Percentiles rank a stretch among this genome's conserved stretches.
These are phyloP conservation scores for Bugula neritina DNA, from an alignment of 2,888 invertebrate species.

Conservation along the genomic window DNA sequence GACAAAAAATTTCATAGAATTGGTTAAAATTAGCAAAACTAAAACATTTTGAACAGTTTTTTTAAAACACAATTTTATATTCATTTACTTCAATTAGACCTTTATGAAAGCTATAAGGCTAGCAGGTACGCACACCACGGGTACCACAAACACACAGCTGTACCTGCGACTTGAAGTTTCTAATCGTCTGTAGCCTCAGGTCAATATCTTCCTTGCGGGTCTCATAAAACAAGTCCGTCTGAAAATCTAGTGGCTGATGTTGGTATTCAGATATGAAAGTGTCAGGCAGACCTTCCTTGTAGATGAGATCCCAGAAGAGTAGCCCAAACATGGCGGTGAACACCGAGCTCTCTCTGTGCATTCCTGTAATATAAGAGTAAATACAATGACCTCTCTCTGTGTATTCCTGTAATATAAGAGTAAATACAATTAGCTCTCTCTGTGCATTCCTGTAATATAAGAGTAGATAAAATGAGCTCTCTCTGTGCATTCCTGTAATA, in stretches of 20 bases:
- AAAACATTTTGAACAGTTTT: too few species aligned
- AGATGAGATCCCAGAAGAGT: conserved; percentile 76
- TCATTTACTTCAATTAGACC: too few species aligned
- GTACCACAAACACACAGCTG: too few species aligned
- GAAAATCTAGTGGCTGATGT: conserved; percentile 67
- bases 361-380: conserved; percentile 54
- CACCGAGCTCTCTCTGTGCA: conserved; percentile 69
- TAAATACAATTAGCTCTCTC: neutral
- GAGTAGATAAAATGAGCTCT: conserved; percentile 3
- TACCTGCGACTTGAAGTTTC: conserved; percentile 35
- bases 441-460: neutral
- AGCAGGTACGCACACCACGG: too few species aligned
- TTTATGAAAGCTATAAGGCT: too few species aligned
- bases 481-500: too few species aligned
- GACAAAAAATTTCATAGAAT: too few species aligned
- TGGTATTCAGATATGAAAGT: conserved; percentile 66
- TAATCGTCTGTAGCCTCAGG: conserved; percentile 53
- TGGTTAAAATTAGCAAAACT: too few species aligned
- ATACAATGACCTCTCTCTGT: conserved; percentile 67
- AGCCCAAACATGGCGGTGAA: conserved; percentile 63
- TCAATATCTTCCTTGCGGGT: conserved; percentile 63
- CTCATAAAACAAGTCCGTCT: conserved; percentile 62
- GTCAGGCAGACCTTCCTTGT: conserved; percentile 59
- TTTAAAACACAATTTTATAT: too few species aligned
- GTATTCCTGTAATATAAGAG: conserved; percentile 58